phyloP scores from a whole-genome alignment of 2,888 invertebrate genomes.

The Heliconius erato region DNA sequence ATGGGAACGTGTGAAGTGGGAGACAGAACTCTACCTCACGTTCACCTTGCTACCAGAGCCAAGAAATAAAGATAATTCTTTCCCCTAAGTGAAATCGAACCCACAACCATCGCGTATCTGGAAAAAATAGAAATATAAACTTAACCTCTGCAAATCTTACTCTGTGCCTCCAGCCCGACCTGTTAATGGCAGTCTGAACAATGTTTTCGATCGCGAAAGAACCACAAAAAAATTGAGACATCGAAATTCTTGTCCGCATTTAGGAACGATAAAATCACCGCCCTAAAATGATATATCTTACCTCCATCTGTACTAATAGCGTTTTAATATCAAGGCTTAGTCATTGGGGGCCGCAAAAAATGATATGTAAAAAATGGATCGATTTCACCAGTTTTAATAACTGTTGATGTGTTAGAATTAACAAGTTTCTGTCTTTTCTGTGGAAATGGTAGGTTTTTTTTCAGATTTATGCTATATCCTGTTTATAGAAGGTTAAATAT shows the following conservation, averaged over 20 bases:
- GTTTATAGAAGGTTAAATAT: background rate
- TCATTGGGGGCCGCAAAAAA: constrained; percentile 63
- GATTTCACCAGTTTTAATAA: constrained; percentile 51
- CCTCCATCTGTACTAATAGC: constrained; percentile 80
- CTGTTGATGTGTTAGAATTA: constrained; percentile 51
- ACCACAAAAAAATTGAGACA: constrained; percentile 74
- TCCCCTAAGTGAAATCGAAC: no score
- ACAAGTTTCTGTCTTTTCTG: constrained; percentile 44
- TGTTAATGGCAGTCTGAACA: constrained; percentile 69
- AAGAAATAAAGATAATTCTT: background rate
- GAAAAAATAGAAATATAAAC: background rate
- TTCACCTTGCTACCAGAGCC: no score
- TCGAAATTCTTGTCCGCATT: constrained; percentile 79
- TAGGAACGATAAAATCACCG: constrained; percentile 79
- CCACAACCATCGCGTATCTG: no score
- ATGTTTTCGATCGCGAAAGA: constrained; percentile 68
- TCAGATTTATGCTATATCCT: background rate
- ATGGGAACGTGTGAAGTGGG: no score
- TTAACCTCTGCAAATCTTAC: background rate
- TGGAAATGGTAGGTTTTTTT: background rate
- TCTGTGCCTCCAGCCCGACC: constrained; percentile 55
- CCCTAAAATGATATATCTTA: constrained; percentile 79
- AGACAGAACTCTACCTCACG: no score
- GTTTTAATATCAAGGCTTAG: constrained; percentile 82
- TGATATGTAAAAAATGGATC: constrained; percentile 50